Base-by-base conservation (phyloP, 2,888 invertebrate genomes). In the Drosophila fungiperda region DNA sequence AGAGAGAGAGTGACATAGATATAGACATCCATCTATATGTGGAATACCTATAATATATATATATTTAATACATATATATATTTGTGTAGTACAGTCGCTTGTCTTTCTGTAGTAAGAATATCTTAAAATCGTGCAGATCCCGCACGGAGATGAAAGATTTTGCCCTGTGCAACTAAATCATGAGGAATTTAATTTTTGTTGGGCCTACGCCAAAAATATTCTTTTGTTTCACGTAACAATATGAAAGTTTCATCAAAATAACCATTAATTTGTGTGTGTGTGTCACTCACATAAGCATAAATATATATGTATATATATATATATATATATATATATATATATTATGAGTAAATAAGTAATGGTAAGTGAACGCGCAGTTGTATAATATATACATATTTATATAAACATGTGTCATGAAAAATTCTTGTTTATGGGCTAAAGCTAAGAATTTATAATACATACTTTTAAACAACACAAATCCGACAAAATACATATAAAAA, bases 221-320 rank as follows among this genome's bases (percentile, higher is more conserved):
- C 78, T 80, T 78, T 78, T 78, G 78, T 78, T 80, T 78, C 72
- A 68, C 78, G 78, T 76, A 78, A 80, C 80, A 78, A 76, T 80
- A 80, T 78, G 72, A 80, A 78, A 72, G 63, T 80, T 80, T 78
- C 80, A 78, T 78, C 76, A 80, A 78, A 79, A 80, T 71, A 57
- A 76, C 65, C 80, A 80, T 59, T 62, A 58, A 67, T 64, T 75
- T 67, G 52, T 80, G 61, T 73, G 35, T 77, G 61, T 73, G 32
- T 77, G 63, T 67, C 64, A 49, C 40, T 35, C 48, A 64, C 32
- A 59, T 35, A n/a, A 23, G 49, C 17, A 63, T 7, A 54, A 29
- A 33, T 59, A 15, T 11, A 57, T 36, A 32, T 36, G 23, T 26
- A 26, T 2, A 36, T 40, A 50, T 38, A 23, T 57, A 59, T 50